Evolutionary conservation across 2,797 vertebrate species (phyloP), one percentile per base, ranked within the genome.

Genomic region (Coranthus polyacanthus): DNA sequence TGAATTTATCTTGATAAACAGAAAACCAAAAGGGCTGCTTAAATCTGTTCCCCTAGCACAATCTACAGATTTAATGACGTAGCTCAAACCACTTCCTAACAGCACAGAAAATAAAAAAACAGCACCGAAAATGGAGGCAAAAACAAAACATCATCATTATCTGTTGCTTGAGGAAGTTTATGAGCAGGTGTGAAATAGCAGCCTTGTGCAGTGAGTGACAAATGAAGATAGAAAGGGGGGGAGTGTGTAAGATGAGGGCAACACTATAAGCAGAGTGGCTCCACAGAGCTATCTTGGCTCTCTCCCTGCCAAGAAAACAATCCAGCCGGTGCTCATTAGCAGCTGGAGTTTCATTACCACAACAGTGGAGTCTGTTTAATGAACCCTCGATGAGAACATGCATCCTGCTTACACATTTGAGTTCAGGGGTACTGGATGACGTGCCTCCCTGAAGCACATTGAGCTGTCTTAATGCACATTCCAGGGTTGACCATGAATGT

Each of bases 301-400:
- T 66, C 68, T 86, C 75, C 68, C 73, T 82, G 83, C 84, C 51
- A 79, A 79, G 84, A 86, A 84, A 85, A 88, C 64, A 74, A 90
- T 89, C 86, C 86, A 91, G 91, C 84, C 82, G 67, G 85, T 75
- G 77, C 89, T 92, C 88, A 91, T 93, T 93, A 93, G 85, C 79
- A 84, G 79, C 88, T 84, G 85, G 90, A 87, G 89, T 88, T 91
- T 89, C 91, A 90, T 90, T 86, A 90, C 83, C 82, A 80, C 72
- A 81, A 91, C 86, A 77, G 72, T 71, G 79, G 64, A 85, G 84
- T 44, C 65, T 57, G 60, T 90, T 90, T 92, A 93, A 94, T 90
- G 91, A 92, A 92, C 80, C 83, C 85, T 86, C 83, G 67, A 91
- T 83, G 88, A 91, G 88, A 89, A 76, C 82, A 86, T 68, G 72